Conservation (phyloP, 2,113 vertebrate species). For the Gopherus flavomarginatus region DNA sequence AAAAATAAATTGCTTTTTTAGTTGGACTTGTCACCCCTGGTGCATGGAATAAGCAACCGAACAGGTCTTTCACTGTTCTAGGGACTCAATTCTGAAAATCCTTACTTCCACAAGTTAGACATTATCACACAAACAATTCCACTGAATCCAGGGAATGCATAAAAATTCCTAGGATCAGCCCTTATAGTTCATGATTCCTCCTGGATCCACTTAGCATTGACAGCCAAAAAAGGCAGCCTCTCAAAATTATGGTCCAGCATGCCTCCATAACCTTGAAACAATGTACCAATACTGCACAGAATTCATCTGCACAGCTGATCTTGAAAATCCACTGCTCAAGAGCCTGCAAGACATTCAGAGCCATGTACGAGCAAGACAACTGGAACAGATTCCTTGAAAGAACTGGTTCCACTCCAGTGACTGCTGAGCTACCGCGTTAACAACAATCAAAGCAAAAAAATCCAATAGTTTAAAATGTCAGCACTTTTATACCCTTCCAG, state of each 20-base stretch:
- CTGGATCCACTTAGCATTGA: rapidly evolving
- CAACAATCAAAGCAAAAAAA: background rate
- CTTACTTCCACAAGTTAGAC: too few relatives aligned
- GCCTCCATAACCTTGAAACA: background rate
- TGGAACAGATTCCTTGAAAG: rapidly evolving
- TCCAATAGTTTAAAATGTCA: background rate
- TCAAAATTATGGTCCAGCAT: background rate
- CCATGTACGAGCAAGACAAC: rapidly evolving
- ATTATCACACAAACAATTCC: background rate
- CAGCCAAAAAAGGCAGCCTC: background rate
- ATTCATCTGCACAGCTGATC: background rate
- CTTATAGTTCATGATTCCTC: background rate
- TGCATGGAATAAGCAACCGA: background rate
- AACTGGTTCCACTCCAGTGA: background rate
- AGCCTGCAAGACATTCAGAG: background rate
- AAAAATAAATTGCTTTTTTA: background rate
- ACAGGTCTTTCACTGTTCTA: background rate
- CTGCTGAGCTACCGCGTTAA: background rate
- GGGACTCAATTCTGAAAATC: background rate
- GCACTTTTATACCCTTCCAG: background rate
- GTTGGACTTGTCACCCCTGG: background rate
- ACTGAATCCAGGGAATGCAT: rapidly evolving
- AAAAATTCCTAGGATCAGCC: background rate
- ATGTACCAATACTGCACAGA: background rate
- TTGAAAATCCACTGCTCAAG: background rate